phyloP scores from a whole-genome alignment of 2,113 vertebrate species.

The Macrotis lagotis region DNA sequence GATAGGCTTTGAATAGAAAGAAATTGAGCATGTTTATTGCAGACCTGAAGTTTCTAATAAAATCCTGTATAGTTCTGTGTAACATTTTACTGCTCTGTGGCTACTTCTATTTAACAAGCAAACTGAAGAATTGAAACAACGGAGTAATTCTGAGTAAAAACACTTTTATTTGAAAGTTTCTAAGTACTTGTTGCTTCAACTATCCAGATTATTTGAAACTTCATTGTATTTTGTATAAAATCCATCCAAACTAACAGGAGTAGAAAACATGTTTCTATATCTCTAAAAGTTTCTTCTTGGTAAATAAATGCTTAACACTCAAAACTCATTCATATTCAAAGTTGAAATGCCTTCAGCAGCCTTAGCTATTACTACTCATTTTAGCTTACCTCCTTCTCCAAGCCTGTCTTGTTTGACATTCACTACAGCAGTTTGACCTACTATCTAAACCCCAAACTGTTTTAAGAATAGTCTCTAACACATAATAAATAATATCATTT shows the following conservation, averaged over 20 bases:
- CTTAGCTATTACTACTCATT: background rate
- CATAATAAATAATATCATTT: background rate
- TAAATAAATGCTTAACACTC: background rate
- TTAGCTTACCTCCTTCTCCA: background rate
- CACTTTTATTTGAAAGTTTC: background rate
- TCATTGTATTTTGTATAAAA: background rate
- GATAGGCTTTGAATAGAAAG: background rate
- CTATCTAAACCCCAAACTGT: background rate
- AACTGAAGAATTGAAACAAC: constrained; percentile 26
- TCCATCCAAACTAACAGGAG: background rate
- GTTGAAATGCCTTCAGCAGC: background rate
- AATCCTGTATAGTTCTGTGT: background rate
- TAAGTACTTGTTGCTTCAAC: background rate
- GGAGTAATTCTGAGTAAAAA: constrained; percentile 29
- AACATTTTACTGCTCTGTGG: constrained; percentile 32
- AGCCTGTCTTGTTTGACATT: background rate
- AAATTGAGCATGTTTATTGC: constrained; percentile 1
- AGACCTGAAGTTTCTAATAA: constrained; percentile 9
- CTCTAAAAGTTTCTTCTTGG: background rate
- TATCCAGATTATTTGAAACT: constrained; percentile 5
- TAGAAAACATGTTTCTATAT: background rate
- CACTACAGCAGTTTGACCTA: background rate
- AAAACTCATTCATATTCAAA: background rate
- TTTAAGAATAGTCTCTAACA: background rate
- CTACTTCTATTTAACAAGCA: background rate